Evolutionary conservation across 2,113 vertebrate species (phyloP).

Genomic region (Peromyscus polionotus): DNA sequence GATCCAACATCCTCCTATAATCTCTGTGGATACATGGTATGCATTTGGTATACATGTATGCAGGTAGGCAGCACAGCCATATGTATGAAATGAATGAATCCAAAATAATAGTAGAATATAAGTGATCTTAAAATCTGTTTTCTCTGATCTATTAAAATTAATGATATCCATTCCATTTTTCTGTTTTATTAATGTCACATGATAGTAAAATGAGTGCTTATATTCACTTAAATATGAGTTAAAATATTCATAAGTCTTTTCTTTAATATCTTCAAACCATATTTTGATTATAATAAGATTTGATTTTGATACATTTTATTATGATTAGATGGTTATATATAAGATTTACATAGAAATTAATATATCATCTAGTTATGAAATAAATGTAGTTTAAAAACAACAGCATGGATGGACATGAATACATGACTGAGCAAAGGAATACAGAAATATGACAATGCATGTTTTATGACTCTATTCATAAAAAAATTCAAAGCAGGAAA

Average conservation of each 20-base stretch:
- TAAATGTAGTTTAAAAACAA: not conserved
- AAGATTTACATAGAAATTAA: not conserved
- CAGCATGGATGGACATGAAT: not conserved
- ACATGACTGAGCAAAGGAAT: not conserved
- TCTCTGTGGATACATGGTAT: not conserved
- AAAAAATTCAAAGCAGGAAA: not conserved
- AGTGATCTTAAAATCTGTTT: not conserved
- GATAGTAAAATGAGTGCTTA: not conserved
- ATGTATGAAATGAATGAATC: not conserved
- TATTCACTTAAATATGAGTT: not conserved
- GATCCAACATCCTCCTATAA: not conserved
- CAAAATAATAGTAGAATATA: not conserved
- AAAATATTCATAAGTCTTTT: not conserved
- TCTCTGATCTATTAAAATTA: not conserved
- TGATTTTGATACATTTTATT: not conserved
- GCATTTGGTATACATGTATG: not conserved
- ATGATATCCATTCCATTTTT: not conserved
- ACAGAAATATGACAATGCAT: not conserved
- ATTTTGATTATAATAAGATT: no score
- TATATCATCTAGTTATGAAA: not conserved
- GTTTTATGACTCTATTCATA: not conserved
- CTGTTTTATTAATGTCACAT: not conserved
- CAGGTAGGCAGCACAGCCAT: not conserved
- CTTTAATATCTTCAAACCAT: not conserved
- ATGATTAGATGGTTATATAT: not conserved